Base-by-base conservation (phyloP, 2,113 vertebrate species). In the Myiozetetes cayanensis region DNA sequence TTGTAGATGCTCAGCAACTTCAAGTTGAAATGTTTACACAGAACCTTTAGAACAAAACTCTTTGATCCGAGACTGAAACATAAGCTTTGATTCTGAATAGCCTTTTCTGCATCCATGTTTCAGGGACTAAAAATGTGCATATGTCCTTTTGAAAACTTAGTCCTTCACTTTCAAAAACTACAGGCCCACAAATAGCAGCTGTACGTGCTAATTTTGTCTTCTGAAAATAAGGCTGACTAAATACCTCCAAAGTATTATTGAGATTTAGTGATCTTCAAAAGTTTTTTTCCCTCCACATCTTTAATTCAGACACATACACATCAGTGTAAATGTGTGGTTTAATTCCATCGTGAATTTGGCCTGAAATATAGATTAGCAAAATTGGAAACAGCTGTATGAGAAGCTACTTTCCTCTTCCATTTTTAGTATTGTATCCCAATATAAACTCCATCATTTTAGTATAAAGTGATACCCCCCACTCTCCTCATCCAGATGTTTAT, bases 351-450 rank as follows among this genome's bases (percentile, higher is more conserved):
- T 98, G 97, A 97, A 98, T 98, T 98, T 98, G 97, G 97, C 95
- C 96, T 97, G 97, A 98, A 98, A 98, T 96, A 97, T 95, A 97
- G 97, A 98, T 98, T 98, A 97, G 96, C 97, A 97, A 98, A 98
- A 98, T 98, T 98, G 98, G 98, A 98, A 98, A 98, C 98, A 98
- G 98, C 98, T 98, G 98, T 98, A 98, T 97, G 97, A 98, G 96
- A 98, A 97, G 97, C 97, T 96, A 98, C 96, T 98, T 98, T 98
- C 67, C 95, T 98, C 97, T 98, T 98, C 98, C 98, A 98, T 98
- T 98, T 98, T 97, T 98, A 98, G 98, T 97, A 96, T 97, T 98
- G 93, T 97, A 97, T 98, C 97, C 97, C 97, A 98, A 98, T 98
- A 98, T 98, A 98, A 98, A 98, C 97, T 95, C 94, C 97, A 97